Conservation (phyloP, 2,113 vertebrate genomes). For the Lepus americanus region DNA sequence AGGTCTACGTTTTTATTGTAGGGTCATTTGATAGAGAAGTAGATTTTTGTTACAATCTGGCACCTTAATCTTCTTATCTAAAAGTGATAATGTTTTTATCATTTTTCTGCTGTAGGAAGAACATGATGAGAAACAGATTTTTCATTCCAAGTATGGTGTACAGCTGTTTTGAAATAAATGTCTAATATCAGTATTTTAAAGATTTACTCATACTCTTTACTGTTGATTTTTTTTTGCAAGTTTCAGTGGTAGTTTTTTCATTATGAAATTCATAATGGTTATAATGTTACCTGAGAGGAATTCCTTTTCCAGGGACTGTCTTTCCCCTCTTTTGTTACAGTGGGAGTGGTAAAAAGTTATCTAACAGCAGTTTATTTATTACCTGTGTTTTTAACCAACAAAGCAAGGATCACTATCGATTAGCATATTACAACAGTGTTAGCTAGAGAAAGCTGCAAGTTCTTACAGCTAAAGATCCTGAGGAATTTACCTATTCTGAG, state of each 20-base stretch:
- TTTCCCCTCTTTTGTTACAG: not conserved
- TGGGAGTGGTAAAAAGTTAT: not conserved
- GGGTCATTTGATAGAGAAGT: not conserved
- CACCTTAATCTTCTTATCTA: slow-evolving; percentile 40
- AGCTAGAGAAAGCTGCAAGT: slow-evolving; percentile 59
- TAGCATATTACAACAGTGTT: slow-evolving; percentile 2
- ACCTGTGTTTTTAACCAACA: slow-evolving; percentile 27
- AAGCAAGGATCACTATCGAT: slow-evolving; percentile 9
- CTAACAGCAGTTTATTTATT: slow-evolving; percentile 14
- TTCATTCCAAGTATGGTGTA: slow-evolving; percentile 8
- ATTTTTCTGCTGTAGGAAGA: slow-evolving; percentile 50
- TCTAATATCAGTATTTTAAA: slow-evolving; percentile 30
- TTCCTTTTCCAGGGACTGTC: slow-evolving; percentile 42
- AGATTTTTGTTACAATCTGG: not conserved
- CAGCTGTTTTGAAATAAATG: slow-evolving; percentile 40
- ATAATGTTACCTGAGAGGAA: not conserved
- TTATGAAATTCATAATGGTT: slow-evolving; percentile 6
- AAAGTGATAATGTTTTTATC: not conserved
- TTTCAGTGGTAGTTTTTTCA: slow-evolving; percentile 49
- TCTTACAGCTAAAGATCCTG: slow-evolving; percentile 37
- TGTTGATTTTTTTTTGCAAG: slow-evolving; percentile 5
- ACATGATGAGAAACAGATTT: slow-evolving; percentile 38
- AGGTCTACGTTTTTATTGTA: slow-evolving; percentile 13
- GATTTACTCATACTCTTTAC: not conserved
- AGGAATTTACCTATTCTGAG: not conserved